phyloP scores from a whole-genome alignment of 2,888 invertebrate genomes.

The Oligia fasciuncula region DNA sequence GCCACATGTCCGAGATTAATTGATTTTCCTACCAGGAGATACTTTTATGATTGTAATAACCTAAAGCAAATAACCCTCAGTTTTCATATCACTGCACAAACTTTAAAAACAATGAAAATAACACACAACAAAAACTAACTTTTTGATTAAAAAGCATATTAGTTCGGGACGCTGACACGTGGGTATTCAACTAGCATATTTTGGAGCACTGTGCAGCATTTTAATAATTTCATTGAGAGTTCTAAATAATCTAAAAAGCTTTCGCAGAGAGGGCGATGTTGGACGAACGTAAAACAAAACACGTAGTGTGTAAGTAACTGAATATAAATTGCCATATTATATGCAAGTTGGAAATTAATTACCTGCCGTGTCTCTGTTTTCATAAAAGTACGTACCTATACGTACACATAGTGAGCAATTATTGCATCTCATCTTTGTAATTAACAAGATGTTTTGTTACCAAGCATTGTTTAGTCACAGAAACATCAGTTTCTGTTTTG shows the following conservation, averaged over 20 bases:
- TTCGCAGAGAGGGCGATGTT: conserved; percentile 63
- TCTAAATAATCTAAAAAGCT: conserved; percentile 72
- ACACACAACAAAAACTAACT: conserved; percentile 38
- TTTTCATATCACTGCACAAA: conserved; percentile 1
- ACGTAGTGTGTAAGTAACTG: conserved; percentile 71
- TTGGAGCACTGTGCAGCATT: conserved; percentile 56
- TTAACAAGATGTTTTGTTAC: background rate
- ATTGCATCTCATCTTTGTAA: background rate
- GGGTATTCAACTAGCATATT: conserved; percentile 53
- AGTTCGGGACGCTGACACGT: conserved; percentile 39
- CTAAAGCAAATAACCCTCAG: background rate
- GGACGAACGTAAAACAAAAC: conserved; percentile 72
- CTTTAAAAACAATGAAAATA: conserved; percentile 26
- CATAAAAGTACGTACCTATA: background rate
- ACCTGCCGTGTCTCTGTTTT: conserved; percentile 63
- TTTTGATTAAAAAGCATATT: conserved; percentile 50
- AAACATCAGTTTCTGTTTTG: background rate
- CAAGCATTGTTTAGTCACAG: background rate
- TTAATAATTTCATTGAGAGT: conserved; percentile 71
- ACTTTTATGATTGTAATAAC: background rate
- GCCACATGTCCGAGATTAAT: background rate
- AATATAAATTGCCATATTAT: conserved; percentile 80
- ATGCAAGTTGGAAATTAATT: conserved; percentile 78
- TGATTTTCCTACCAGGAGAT: background rate
- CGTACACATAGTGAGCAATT: background rate